Evolutionary conservation across 2,113 vertebrate genomes (phyloP), one percentile per base, ranked within the genome.

Genomic region (Triplophysa dalaica): DNA sequence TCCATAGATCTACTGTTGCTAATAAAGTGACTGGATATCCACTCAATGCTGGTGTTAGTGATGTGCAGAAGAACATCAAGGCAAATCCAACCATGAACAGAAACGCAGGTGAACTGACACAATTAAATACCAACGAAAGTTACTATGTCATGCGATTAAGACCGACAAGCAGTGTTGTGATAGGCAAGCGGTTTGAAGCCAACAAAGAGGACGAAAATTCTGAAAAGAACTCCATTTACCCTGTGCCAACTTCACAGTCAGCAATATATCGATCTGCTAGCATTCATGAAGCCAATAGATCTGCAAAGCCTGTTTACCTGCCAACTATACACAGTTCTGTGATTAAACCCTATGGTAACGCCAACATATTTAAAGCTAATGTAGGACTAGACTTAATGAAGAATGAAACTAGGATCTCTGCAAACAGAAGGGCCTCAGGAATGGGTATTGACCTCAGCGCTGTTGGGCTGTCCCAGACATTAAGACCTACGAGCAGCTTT

Each of bases 401-500:
- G 8, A 24, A 63, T 3, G 21, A n/a, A 22, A 41, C 29, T 75
- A 19, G 9, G 19, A 67, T 9, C 8, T 65, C 41, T 33, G 62
- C 8, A 45, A n/a, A 19, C n/a, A 48, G 16, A 52, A 13, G 7
- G 52, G 11, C 70, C 8, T 45, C 43, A 2, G n/a, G 48, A n/a
- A 14, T 5, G 26, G 56, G 73, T 19, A 19, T 33, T 2, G n/a
- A 10, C 4, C 16, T n/a, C 14, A 16, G 13, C 22, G 66, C 24
- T 29, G 45, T 16, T 4, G 45, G 21, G 6, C 24, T 64, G 26
- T 41, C 76, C 26, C 24, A 21, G 22, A 33, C 24, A 29, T 43
- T 14, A 22, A 65, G 38, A 0, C 43, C 72, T 69, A 85, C 76
- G 68, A 87, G 85, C 64, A 80, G 45, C 69, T 73, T 50, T 0